phyloP scores from a whole-genome alignment of 1,140 invertebrate genomes.

The Phenacoccus solenopsis region DNA sequence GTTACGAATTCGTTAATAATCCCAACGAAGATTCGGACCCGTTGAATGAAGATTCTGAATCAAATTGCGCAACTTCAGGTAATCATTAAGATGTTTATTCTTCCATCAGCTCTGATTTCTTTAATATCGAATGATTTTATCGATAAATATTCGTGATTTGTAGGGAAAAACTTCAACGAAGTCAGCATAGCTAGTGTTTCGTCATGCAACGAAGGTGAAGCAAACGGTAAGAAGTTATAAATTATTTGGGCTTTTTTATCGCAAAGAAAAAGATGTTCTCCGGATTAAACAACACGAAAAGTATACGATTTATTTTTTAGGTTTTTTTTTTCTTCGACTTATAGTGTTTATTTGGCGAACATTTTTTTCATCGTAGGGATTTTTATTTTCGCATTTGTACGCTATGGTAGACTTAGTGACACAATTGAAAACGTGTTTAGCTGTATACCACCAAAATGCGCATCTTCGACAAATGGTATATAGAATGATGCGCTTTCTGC shows the following conservation, averaged over 20 bases:
- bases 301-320: neutral
- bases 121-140: neutral
- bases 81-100: neutral
- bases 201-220: neutral
- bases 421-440: no score
- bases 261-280: neutral
- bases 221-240: conserved; percentile 2
- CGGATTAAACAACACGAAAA: neutral
- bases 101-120: neutral
- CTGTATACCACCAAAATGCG: no score
- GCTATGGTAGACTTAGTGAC: no score
- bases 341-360: no score
- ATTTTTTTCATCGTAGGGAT: no score
- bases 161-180: conserved; percentile 6
- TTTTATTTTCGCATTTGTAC: no score
- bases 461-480: neutral
- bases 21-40: neutral
- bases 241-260: neutral
- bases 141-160: neutral
- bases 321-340: no score
- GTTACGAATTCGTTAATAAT: conserved; percentile 14
- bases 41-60: conserved; percentile 3
- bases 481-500: neutral
- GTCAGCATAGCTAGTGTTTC: conserved; percentile 4
- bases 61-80: conserved; percentile 9